Evolutionary conservation across 2,797 vertebrate species (phyloP).

Genomic region (Galagoides demidoff): DNA sequence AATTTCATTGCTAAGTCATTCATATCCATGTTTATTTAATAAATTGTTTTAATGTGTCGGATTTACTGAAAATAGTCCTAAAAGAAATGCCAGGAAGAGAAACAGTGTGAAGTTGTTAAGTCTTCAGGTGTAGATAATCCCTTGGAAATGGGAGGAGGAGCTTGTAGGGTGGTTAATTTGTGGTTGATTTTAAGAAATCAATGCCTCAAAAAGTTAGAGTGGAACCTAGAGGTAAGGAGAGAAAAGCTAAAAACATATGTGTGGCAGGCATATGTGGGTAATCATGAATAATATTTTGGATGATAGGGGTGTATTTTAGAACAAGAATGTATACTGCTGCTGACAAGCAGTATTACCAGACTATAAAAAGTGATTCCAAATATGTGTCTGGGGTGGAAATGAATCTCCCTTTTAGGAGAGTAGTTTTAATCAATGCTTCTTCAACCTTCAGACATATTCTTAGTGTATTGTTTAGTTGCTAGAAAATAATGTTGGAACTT

Average conservation of each 20-base stretch:
- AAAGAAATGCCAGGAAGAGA: background rate
- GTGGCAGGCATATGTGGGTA: conserved; percentile 48
- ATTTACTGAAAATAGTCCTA: conserved; percentile 29
- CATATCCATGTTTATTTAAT: background rate
- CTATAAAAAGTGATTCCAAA: conserved; percentile 59
- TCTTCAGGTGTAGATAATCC: conserved; percentile 57
- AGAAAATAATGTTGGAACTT: conserved; percentile 36
- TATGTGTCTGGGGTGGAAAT: conserved; percentile 21
- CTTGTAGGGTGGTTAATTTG: conserved; percentile 37
- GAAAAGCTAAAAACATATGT: conserved; percentile 62
- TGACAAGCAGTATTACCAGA: conserved; percentile 62
- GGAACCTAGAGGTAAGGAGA: background rate
- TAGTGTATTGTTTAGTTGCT: background rate
- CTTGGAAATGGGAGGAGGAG: background rate
- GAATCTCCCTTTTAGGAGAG: conserved; percentile 29
- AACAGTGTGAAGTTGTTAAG: background rate
- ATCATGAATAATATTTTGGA: conserved; percentile 60
- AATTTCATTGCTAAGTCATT: background rate
- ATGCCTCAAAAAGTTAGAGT: conserved; percentile 42
- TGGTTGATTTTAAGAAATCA: conserved; percentile 68
- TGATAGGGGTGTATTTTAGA: conserved; percentile 63
- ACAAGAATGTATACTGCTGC: conserved; percentile 59
- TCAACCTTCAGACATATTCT: conserved; percentile 27
- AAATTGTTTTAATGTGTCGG: background rate
- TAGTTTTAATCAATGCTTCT: conserved; percentile 27